Evolutionary conservation across 2,113 vertebrate genomes (phyloP).

Genomic region (Pantherophis guttatus): DNA sequence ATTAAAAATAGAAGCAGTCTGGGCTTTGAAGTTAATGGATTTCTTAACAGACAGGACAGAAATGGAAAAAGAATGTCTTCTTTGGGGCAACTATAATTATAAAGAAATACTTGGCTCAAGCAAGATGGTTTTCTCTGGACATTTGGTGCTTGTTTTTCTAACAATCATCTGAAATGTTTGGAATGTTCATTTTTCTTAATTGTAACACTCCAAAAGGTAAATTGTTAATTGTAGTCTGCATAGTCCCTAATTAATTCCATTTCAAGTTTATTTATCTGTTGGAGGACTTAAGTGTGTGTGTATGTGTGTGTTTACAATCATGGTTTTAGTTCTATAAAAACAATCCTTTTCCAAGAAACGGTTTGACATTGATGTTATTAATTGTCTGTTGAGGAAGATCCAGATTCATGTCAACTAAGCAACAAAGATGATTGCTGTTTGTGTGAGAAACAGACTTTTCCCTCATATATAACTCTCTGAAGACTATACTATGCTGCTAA

Average conservation of each 20-base stretch:
- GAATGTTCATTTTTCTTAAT: rapidly evolving
- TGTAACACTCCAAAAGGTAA: neutral
- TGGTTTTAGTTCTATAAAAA: neutral
- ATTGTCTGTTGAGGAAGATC: neutral
- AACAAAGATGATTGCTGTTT: neutral
- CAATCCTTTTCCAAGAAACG: neutral
- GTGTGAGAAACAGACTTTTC: neutral
- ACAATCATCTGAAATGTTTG: neutral
- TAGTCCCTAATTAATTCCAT: neutral
- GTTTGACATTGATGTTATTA: neutral
- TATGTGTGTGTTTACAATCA: neutral
- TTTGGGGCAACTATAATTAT: neutral
- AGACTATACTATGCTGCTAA: neutral
- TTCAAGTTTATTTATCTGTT: constrained; percentile 3
- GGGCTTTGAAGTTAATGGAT: constrained; percentile 25
- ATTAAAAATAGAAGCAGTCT: constrained; percentile 15
- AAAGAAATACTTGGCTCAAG: neutral
- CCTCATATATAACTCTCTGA: neutral
- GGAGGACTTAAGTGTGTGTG: neutral
- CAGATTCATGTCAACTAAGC: neutral
- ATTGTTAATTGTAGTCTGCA: neutral
- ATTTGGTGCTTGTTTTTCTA: neutral
- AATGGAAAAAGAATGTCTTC: rapidly evolving
- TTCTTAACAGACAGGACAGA: neutral
- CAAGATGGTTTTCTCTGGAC: constrained; percentile 27